A percentile compares a stretch with the other conserved stretches of the same genome.
phyloP scores from a whole-genome alignment of 1,140 invertebrate genomes.

The Drosophila eugracilis region DNA sequence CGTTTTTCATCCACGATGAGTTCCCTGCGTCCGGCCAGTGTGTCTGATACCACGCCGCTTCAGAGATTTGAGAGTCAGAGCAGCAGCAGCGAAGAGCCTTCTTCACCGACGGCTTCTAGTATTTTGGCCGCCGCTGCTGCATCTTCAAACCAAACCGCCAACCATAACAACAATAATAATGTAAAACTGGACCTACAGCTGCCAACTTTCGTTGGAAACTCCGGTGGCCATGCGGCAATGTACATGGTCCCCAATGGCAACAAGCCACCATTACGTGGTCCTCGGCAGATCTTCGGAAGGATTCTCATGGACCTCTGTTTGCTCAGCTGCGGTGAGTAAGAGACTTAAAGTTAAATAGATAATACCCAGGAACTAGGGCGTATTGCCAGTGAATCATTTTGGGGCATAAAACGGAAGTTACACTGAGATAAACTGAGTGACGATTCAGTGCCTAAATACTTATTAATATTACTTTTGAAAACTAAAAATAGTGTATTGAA shows the following conservation, averaged over 20 bases:
- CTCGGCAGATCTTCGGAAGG: slow-evolving; percentile 58
- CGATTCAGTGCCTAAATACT: not conserved
- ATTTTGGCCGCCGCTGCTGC: slow-evolving; percentile 39
- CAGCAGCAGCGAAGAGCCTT: slow-evolving; percentile 75
- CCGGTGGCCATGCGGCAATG: slow-evolving; percentile 8
- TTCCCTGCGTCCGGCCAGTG: slow-evolving; percentile 64
- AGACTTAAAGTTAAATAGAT: not conserved
- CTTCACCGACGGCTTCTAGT: slow-evolving; percentile 66
- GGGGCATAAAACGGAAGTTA: not conserved
- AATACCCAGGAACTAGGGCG: not conserved
- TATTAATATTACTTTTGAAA: too few species aligned
- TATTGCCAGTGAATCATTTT: not conserved
- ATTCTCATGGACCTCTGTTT: slow-evolving; percentile 62
- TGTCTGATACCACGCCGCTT: slow-evolving; percentile 75
- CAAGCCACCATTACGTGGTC: slow-evolving; percentile 34
- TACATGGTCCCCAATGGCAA: slow-evolving; percentile 4
- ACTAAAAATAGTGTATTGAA: too few species aligned
- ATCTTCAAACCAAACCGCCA: slow-evolving; percentile 1
- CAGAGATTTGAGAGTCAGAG: slow-evolving; percentile 76
- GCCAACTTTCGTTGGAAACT: slow-evolving; percentile 48
- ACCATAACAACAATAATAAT: slow-evolving; percentile 61
- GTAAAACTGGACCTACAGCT: slow-evolving; percentile 75
- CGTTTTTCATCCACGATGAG: slow-evolving; percentile 51
- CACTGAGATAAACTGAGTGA: too few species aligned
- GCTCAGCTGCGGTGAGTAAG: slow-evolving; percentile 70